A percentile compares a stretch with the other conserved stretches of the same genome.
Conservation (phyloP, 2,113 vertebrate species). For the Podarcis muralis region DNA sequence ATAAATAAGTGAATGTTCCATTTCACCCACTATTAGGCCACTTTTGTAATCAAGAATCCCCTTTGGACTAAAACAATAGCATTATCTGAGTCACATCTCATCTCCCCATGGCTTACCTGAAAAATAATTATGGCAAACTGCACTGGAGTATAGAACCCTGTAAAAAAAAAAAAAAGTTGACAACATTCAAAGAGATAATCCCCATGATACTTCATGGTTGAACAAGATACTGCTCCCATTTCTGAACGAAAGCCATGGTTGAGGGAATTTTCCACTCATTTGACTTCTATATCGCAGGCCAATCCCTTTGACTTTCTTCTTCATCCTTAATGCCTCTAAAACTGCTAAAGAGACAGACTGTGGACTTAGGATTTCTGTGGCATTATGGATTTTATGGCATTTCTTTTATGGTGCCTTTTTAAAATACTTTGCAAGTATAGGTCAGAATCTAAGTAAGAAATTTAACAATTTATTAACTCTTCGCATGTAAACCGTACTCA, state of each 20-base stretch:
- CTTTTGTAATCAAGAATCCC: neutral
- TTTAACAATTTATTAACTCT: neutral
- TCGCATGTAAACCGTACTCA: neutral
- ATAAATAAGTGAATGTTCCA: neutral
- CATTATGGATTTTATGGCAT: slow-evolving; percentile 16
- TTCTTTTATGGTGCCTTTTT: neutral
- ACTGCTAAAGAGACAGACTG: slow-evolving; percentile 7
- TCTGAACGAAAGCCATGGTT: slow-evolving; percentile 16
- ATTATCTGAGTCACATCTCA: neutral
- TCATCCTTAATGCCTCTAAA: slow-evolving; percentile 18
- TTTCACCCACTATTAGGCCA: neutral
- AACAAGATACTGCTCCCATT: slow-evolving; percentile 14
- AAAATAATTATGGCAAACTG: neutral
- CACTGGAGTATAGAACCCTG: neutral
- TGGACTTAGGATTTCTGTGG: slow-evolving; percentile 17
- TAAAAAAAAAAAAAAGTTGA: neutral
- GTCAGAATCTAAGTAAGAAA: neutral
- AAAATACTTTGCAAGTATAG: slow-evolving; percentile 1
- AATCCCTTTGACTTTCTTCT: slow-evolving; percentile 15
- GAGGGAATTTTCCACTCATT: slow-evolving; percentile 22
- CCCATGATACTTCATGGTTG: slow-evolving; percentile 7
- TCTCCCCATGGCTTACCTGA: neutral
- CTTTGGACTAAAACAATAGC: neutral
- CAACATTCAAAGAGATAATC: slow-evolving; percentile 1
- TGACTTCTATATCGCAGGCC: slow-evolving; percentile 9